These are phyloP conservation scores for Crenuchus spilurus DNA, from an alignment of 2,797 vertebrate genomes.

Conservation along the genomic window DNA sequence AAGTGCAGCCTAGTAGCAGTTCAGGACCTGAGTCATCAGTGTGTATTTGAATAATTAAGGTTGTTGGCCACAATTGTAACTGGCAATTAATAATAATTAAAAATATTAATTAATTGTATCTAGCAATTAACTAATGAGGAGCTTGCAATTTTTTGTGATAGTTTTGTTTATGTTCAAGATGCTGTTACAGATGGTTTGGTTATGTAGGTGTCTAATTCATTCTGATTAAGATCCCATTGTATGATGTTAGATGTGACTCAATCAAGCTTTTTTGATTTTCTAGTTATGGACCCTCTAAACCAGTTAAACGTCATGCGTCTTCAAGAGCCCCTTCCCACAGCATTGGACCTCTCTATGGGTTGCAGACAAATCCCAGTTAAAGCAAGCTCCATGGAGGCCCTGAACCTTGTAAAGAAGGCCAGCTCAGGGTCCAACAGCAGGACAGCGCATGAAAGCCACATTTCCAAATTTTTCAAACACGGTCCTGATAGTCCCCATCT, in stretches of 20 bases:
- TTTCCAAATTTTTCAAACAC: slow-evolving; percentile 31
- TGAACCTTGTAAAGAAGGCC: slow-evolving; percentile 70
- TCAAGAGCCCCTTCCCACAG: slow-evolving; percentile 64
- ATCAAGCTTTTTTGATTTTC: slow-evolving; percentile 33
- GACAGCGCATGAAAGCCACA: slow-evolving; percentile 16
- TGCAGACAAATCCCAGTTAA: slow-evolving; percentile 61
- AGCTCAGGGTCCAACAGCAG: slow-evolving; percentile 61
- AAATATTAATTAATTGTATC: too few relatives aligned
- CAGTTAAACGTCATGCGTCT: slow-evolving; percentile 33
- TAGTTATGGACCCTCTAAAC: slow-evolving; percentile 71
- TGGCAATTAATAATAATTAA: too few relatives aligned
- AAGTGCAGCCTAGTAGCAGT: neutral
- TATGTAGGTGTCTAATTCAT: too few relatives aligned
- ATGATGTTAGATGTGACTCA: too few relatives aligned
- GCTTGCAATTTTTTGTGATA: too few relatives aligned
- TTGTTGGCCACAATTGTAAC: too few relatives aligned
- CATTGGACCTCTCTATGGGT: slow-evolving; percentile 75
- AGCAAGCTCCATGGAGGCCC: slow-evolving; percentile 56
- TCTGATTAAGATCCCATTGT: too few relatives aligned
- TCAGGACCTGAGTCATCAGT: too few relatives aligned
- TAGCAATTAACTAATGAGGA: too few relatives aligned
- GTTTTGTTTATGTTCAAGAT: too few relatives aligned
- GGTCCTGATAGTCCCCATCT: slow-evolving; percentile 30
- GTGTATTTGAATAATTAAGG: too few relatives aligned
- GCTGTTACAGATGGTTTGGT: too few relatives aligned